These are phyloP conservation scores for Leptonema lineaticorne DNA, from an alignment of 1,140 invertebrate species.

Conservation along the genomic window DNA sequence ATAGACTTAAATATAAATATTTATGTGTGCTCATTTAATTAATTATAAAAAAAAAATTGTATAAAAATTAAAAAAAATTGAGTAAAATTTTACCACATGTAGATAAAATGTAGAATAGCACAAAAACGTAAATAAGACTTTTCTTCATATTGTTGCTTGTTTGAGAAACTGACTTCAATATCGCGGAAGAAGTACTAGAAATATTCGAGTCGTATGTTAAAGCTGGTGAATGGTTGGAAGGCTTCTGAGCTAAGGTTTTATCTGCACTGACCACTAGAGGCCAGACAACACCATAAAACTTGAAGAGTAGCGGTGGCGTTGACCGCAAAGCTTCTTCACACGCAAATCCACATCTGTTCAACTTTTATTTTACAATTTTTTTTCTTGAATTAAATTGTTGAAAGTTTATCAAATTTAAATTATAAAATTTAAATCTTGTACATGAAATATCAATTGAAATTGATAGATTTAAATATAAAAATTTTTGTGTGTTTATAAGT, in stretches of 20 bases:
- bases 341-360: neutral
- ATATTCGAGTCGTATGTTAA: neutral
- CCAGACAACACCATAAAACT: constrained; percentile 24
- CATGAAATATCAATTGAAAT: too few species aligned
- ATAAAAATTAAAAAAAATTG: too few species aligned
- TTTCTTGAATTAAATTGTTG: too few species aligned
- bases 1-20: too few species aligned
- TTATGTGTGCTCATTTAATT: too few species aligned
- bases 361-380: too few species aligned
- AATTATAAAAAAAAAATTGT: too few species aligned
- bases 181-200: neutral
- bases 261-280: constrained; percentile 21
- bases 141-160: neutral
- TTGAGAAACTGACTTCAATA: neutral
- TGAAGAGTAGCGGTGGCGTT: constrained; percentile 38
- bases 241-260: constrained; percentile 25
- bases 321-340: constrained; percentile 36
- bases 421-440: too few species aligned
- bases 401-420: neutral
- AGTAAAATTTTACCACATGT: neutral
- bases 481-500: too few species aligned
- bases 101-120: neutral
- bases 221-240: constrained; percentile 6
- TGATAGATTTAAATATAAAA: too few species aligned
- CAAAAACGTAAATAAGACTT: neutral